Evolutionary conservation across 2,113 vertebrate species (phyloP).

Genomic region (Hystrix cristata): DNA sequence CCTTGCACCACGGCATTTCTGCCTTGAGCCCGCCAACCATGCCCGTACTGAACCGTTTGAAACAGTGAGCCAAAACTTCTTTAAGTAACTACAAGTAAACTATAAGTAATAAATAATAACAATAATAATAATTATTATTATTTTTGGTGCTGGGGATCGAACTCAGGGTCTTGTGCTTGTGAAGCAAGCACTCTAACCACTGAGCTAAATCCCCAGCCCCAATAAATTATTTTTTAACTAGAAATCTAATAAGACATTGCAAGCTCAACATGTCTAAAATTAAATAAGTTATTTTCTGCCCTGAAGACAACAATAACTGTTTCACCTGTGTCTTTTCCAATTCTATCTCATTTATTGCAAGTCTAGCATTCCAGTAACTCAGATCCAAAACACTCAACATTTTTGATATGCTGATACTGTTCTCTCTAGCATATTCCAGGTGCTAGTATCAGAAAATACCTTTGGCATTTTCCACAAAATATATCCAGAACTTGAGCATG

Average conservation of each 20-base stretch:
- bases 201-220: too few species aligned
- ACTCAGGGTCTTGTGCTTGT: too few species aligned
- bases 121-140: too few species aligned
- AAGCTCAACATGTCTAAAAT: not conserved
- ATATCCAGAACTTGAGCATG: not conserved
- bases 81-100: not conserved
- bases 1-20: not conserved
- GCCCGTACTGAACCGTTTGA: not conserved
- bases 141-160: too few species aligned
- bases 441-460: not conserved
- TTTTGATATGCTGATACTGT: not conserved
- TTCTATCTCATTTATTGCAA: not conserved
- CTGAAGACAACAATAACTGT: not conserved
- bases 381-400: not conserved
- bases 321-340: not conserved
- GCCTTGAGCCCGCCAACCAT: not conserved
- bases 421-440: not conserved
- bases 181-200: too few species aligned
- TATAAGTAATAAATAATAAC: too few species aligned
- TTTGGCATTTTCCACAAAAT: not conserved
- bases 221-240: not conserved
- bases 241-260: not conserved
- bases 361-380: not conserved
- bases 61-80: not conserved
- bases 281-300: not conserved